Evolutionary conservation across 2,888 invertebrate species (phyloP), one percentile per base, ranked within the genome.

Genomic region (Dicyrtoma fusca): DNA sequence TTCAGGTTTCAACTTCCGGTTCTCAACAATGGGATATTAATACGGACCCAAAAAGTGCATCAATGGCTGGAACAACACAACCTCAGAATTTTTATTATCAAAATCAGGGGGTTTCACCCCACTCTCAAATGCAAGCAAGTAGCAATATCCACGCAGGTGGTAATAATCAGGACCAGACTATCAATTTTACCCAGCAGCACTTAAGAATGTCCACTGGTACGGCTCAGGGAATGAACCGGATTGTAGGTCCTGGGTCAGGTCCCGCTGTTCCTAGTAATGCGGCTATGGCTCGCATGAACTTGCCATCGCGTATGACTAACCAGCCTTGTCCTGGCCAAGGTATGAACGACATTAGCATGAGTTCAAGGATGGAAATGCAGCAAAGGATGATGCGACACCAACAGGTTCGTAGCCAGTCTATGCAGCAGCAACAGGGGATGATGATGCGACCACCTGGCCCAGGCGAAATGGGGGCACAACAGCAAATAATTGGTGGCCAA

Each of bases 171-270:
- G 80, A 75, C 11, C 80, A 80, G 62, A 80, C 79, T 13, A 80
- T 80, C 57, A 80, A 80, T 64, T 80, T 80, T 57, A 80, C 80
- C 19, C 79, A 80, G 55, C 80, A 79, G 42, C 80, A 80, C 71
- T 74, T 80, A n/a, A 69, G 78, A 61, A 74, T 79, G 71, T 47
- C 75, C 53, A 73, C 76, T 26, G 73, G 76, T 34, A 65, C 61
- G 42, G 66, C 73, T 62, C 72, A 75, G 4, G 65, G 17, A 17
- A 76, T 75, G 69, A 77, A 73, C 45, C 62, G 76, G 47, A 76
- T 77, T 74, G 26, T 64, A 44, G 72, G 64, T 23, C 69, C 69
- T 6, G 61, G 45, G 44, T 19, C 51, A n/a, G 47, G 21, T 5
- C 47, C 45, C 13, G 19, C 59, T 14, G 45, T 61, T 23, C 55